phyloP scores from a whole-genome alignment of 2,797 vertebrate species.

The Schizopygopsis pylzovi region DNA sequence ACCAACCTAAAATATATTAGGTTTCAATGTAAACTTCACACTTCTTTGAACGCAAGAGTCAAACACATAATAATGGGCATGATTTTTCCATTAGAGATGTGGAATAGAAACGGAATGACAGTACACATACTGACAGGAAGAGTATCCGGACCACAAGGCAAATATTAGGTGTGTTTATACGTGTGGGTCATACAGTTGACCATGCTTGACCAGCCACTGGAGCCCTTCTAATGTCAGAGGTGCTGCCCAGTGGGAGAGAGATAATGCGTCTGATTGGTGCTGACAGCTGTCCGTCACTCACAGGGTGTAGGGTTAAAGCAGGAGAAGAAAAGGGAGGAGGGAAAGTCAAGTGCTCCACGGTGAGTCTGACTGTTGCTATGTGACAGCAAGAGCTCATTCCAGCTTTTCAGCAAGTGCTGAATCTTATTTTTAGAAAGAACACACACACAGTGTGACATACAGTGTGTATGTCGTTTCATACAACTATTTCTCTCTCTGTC shows the following conservation, averaged over 20 bases:
- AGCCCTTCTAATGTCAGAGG: not conserved
- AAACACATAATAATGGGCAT: not conserved
- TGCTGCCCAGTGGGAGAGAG: not conserved
- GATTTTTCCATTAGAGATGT: not conserved
- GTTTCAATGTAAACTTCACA: not conserved
- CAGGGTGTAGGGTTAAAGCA: conserved; percentile 1
- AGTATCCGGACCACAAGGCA: not conserved
- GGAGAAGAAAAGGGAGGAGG: conserved; percentile 5
- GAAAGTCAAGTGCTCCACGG: conserved; percentile 9
- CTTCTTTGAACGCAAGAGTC: not conserved
- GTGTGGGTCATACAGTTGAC: not conserved
- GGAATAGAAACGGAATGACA: not conserved
- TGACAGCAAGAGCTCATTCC: conserved; percentile 46
- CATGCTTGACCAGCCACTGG: not conserved
- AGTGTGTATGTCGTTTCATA: not conserved
- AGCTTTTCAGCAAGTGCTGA: conserved; percentile 45
- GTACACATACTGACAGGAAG: not conserved
- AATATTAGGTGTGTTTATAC: conserved; percentile 7
- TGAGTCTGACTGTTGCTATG: conserved; percentile 47
- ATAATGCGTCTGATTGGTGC: conserved; percentile 21
- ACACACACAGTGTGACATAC: not conserved
- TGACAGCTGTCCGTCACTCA: conserved; percentile 35
- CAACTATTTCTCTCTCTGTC: not conserved
- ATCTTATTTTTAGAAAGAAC: conserved; percentile 45
- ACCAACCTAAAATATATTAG: not conserved